Evolutionary conservation across 2,797 vertebrate species (phyloP), one percentile per base, ranked within the genome.

Genomic region (Stomatorhinus walkeri): DNA sequence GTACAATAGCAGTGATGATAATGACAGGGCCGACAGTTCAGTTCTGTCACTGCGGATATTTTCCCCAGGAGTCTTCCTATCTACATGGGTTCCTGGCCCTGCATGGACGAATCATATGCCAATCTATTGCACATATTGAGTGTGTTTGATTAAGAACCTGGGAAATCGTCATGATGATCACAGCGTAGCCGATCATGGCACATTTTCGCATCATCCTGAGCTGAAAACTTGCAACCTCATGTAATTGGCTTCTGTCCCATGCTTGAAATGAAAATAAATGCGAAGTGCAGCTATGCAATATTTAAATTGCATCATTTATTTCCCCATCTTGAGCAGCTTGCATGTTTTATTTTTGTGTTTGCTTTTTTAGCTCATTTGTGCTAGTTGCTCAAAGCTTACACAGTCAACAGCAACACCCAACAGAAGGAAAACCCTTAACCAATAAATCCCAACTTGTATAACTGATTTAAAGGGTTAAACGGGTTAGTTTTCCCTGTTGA

Each of bases 261-360:
- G 72, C 72, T 79, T 79, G 72, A 79, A 79, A 84, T 22, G n/a
- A 83, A 83, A n/a, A 48, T 83, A 83, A 83, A 83, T 83, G 40
- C n/a, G 1, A 48, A 46, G 12, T 83, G 79, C 43, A 83, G 79
- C 79, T 83, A 16, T 76, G 68, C 68, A 40, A 43, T 43, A 79
- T 40, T 43, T 79, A 43, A 43, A 79, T 79, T 79, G 36, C 32
- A 16, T 79, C 72, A 79, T 40, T 79, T 40, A 76, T 76, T 76
- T 76, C 68, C 6, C 36, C 68, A 43, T 79, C 72, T 43, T 79
- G 36, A 79, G 72, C 72, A 79, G 72, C 72, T 79, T 79, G 72
- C 36, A 79, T 79, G 72, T n/a, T 79, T 79, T 79, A 40, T 43
- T n/a, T 72, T 72, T 72, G 32, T 79, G 32, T 19, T 1, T 40